Conservation (phyloP, 2,797 vertebrate genomes). For the Malacoctenus gilli region DNA sequence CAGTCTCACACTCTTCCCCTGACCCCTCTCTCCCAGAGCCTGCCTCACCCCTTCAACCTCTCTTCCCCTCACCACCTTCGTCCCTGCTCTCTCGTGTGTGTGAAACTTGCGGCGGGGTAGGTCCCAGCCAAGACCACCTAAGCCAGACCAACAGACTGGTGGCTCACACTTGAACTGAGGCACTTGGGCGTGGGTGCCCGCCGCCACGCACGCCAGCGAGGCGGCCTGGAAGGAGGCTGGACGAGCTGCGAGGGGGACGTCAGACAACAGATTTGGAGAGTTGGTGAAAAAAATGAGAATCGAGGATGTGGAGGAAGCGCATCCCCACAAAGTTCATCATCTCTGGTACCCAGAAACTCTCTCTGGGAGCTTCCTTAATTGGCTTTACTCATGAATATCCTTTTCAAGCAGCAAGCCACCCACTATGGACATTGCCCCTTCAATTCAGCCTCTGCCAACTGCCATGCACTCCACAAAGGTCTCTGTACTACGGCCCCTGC, state of each 20-base stretch:
- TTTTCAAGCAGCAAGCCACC: conserved; percentile 52
- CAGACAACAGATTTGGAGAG: conserved; percentile 37
- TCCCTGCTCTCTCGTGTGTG: conserved; percentile 39
- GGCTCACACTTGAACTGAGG: conserved; percentile 49
- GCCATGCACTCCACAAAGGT: conserved; percentile 62
- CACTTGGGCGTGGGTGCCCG: conserved; percentile 44
- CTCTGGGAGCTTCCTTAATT: conserved; percentile 60
- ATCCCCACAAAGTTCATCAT: conserved; percentile 31
- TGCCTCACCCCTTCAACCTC: conserved; percentile 56
- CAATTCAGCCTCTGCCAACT: conserved; percentile 65
- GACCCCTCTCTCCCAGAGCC: too few relatives aligned
- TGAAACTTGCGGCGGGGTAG: conserved; percentile 57
- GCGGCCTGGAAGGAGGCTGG: conserved; percentile 44
- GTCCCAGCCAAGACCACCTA: conserved; percentile 62
- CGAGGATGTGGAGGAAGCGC: conserved; percentile 34
- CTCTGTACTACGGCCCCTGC: conserved; percentile 47
- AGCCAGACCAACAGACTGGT: conserved; percentile 50
- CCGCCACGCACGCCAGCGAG: conserved; percentile 42
- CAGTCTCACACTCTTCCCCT: conserved; percentile 69
- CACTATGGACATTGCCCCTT: conserved; percentile 45
- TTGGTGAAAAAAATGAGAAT: conserved; percentile 27
- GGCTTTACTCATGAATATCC: conserved; percentile 58
- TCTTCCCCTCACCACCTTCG: conserved; percentile 33
- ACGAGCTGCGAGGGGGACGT: conserved; percentile 38
- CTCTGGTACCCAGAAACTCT: conserved; percentile 31